phyloP scores from a whole-genome alignment of 1,140 invertebrate genomes.

The Whitmania pigra region DNA sequence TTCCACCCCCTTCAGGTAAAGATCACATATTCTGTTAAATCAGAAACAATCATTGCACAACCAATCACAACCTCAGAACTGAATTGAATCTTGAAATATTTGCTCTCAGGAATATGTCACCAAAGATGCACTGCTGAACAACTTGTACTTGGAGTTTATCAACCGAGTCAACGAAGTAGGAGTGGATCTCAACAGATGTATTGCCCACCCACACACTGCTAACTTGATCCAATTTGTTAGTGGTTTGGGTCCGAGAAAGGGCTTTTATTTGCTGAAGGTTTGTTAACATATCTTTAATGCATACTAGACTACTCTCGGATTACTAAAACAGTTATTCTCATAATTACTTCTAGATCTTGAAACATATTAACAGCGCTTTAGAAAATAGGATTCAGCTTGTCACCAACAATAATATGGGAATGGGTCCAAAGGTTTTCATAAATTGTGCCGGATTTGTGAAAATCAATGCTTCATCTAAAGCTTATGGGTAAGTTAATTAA shows the following conservation, averaged over 20 bases:
- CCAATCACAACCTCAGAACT: too few relatives aligned
- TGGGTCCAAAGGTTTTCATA: slow-evolving; percentile 96
- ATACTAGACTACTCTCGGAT: too few relatives aligned
- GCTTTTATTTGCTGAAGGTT: slow-evolving; percentile 59
- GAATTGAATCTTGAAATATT: too few relatives aligned
- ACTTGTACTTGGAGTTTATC: slow-evolving; percentile 79
- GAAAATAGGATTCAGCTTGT: slow-evolving; percentile 91
- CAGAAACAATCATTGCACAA: too few relatives aligned
- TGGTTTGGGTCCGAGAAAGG: slow-evolving; percentile 89
- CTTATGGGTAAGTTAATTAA: too few relatives aligned
- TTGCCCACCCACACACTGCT: slow-evolving; percentile 69
- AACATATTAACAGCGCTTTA: slow-evolving; percentile 79
- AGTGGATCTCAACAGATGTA: slow-evolving; percentile 85
- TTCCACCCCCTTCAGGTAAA: slow-evolving; percentile 55
- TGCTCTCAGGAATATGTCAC: slow-evolving; percentile 63
- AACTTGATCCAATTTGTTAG: slow-evolving; percentile 90
- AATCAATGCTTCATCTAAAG: slow-evolving; percentile 68
- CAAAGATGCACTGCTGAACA: slow-evolving; percentile 72
- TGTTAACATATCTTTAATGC: too few relatives aligned
- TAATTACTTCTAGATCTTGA: slow-evolving; percentile 34
- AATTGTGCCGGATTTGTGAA: slow-evolving; percentile 99
- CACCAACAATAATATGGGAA: slow-evolving; percentile 62
- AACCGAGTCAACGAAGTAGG: slow-evolving; percentile 89
- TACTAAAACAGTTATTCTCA: too few relatives aligned
- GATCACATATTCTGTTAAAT: too few relatives aligned